Evolutionary conservation across 2,797 vertebrate species (phyloP).

Genomic region (Crocidura indochinensis): DNA sequence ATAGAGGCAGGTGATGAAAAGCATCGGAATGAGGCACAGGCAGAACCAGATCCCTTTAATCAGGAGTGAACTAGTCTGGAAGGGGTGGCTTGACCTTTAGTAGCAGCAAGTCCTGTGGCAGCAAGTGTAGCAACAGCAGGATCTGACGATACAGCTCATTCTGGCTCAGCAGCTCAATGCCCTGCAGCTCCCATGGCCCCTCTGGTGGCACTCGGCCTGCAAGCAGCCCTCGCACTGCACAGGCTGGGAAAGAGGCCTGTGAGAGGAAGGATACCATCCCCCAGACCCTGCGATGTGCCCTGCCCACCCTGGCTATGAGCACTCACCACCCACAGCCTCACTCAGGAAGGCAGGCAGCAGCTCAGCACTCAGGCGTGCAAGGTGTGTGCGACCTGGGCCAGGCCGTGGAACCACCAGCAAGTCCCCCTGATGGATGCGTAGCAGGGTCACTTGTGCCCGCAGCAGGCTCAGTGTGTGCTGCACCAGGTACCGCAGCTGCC

Average conservation of each 20-base stretch:
- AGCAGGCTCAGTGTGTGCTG: conserved; percentile 91
- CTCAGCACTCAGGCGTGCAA: conserved; percentile 88
- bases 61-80: neutral
- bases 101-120: conserved; percentile 92
- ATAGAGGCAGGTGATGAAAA: neutral
- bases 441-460: conserved; percentile 87
- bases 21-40: neutral
- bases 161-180: conserved; percentile 91
- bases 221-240: conserved; percentile 93
- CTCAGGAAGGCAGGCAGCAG: conserved; percentile 91
- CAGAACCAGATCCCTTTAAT: neutral
- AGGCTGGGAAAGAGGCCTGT: conserved; percentile 88
- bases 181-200: conserved; percentile 83
- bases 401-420: conserved; percentile 88
- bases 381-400: conserved; percentile 84
- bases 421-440: conserved; percentile 78
- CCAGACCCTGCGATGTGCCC: neutral
- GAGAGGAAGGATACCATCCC: neutral
- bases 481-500: conserved; percentile 91
- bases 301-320: neutral
- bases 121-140: conserved; percentile 93
- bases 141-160: conserved; percentile 92
- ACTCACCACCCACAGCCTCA: conserved; percentile 95
- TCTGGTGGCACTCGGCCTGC: conserved; percentile 89
- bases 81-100: conserved; percentile 89